These are phyloP conservation scores for Ptychobarbus kaznakovi DNA, from an alignment of 2,797 vertebrate species.

Conservation along the genomic window DNA sequence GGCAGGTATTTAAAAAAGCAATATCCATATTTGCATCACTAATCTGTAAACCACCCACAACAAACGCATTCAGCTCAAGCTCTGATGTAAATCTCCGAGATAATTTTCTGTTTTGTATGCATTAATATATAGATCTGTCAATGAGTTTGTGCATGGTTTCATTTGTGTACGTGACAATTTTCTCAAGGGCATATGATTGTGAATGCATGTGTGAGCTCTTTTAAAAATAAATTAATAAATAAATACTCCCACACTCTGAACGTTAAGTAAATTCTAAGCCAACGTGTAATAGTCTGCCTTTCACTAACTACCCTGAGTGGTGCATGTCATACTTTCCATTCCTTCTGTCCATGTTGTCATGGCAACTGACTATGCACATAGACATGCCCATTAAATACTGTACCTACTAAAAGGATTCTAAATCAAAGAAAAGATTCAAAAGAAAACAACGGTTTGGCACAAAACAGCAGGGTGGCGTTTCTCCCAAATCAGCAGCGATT, in stretches of 20 bases:
- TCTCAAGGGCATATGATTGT: background rate
- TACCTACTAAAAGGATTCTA: conserved; percentile 46
- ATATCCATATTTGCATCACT: background rate
- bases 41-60: background rate
- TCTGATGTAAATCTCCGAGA: background rate
- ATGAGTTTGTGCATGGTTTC: background rate
- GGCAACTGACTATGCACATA: conserved; percentile 55
- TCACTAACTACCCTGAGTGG: conserved; percentile 41
- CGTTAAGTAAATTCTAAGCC: conserved; percentile 1
- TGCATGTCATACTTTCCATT: conserved; percentile 34
- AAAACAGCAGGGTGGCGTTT: background rate
- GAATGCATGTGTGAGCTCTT: conserved; percentile 6
- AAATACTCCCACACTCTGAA: conserved; percentile 36
- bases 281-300: conserved; percentile 30
- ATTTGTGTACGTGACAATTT: background rate
- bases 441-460: conserved; percentile 10
- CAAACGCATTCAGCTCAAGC: background rate
- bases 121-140: background rate
- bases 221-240: background rate
- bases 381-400: conserved; percentile 56
- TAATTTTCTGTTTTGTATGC: too few relatives aligned
- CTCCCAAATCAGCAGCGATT: background rate
- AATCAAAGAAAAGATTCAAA: conserved; percentile 38
- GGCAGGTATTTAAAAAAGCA: background rate
- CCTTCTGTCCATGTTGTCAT: conserved; percentile 47